Percentiles rank a stretch among this genome's conserved stretches.
Conservation (phyloP, 1,140 invertebrate species). For the Bombus turneri region DNA sequence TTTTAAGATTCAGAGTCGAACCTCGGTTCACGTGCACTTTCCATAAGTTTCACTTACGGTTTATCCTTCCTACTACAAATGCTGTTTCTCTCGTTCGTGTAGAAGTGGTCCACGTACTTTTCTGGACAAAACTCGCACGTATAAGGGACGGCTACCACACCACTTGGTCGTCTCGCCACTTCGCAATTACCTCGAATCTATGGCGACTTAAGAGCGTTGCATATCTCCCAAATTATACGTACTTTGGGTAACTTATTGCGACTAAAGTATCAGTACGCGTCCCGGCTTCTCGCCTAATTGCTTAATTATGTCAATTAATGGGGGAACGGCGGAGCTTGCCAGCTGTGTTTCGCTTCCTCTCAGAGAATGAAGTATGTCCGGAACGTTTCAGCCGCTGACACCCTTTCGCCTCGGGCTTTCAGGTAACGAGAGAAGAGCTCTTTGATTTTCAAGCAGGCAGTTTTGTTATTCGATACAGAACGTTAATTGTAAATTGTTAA, state of each 20-base stretch:
- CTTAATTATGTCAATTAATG: slow-evolving; percentile 67
- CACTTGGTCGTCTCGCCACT: slow-evolving; percentile 22
- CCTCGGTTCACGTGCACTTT: not conserved
- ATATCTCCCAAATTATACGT: slow-evolving; percentile 70
- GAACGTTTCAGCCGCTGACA: not conserved
- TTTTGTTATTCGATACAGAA: not conserved
- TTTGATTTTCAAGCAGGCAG: not conserved
- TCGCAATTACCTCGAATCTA: slow-evolving; percentile 70
- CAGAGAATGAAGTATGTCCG: not conserved
- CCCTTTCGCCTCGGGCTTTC: not conserved
- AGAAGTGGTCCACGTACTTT: not conserved
- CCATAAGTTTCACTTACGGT: not conserved
- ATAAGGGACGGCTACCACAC: not conserved
- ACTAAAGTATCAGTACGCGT: slow-evolving; percentile 44
- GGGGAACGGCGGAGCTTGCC: not conserved
- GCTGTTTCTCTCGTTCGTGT: not conserved
- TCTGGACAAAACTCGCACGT: slow-evolving; percentile 48
- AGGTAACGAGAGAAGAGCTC: not conserved
- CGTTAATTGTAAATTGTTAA: not conserved
- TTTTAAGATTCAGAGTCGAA: not conserved
- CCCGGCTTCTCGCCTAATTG: slow-evolving; percentile 57
- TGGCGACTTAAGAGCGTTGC: slow-evolving; percentile 63
- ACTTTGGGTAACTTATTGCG: slow-evolving; percentile 60
- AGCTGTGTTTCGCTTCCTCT: slow-evolving; percentile 20
- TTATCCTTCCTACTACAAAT: slow-evolving; percentile 9